Conservation (phyloP, 2,888 invertebrate species). For the Pachycephus smyrnensis region DNA sequence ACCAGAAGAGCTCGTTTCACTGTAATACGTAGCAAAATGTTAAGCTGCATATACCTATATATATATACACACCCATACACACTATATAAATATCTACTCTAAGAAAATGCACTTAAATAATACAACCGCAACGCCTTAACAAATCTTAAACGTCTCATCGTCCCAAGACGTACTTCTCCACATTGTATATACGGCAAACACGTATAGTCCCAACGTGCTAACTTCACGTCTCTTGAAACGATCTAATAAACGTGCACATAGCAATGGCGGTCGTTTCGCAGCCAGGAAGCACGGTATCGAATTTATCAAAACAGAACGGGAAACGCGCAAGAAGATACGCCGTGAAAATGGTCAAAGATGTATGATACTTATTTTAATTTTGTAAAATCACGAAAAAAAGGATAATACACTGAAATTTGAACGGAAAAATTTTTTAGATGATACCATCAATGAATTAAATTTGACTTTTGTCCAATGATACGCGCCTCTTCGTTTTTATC, state of each 20-base stretch:
- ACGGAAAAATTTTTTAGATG: neutral
- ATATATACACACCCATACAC: neutral
- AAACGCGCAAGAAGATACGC: conserved; percentile 49
- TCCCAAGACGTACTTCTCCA: neutral
- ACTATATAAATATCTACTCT: too few relatives aligned
- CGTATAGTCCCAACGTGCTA: neutral
- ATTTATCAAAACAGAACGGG: conserved; percentile 61
- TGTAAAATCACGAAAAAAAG: neutral
- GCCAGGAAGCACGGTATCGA: conserved; percentile 57
- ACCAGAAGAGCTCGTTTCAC: conserved; percentile 4
- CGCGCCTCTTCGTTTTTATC: too few relatives aligned
- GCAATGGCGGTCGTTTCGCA: conserved; percentile 8
- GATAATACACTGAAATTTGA: neutral
- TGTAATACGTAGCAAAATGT: neutral
- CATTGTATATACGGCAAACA: neutral
- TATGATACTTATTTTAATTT: neutral
- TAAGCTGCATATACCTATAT: neutral
- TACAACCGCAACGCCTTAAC: neutral
- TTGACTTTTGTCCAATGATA: neutral
- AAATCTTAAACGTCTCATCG: neutral
- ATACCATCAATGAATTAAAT: neutral
- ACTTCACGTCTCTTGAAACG: neutral
- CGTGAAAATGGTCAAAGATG: too few relatives aligned
- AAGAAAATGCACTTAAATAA: neutral
- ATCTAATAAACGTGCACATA: neutral